These are phyloP conservation scores for Amyelois transitella DNA, from an alignment of 1,140 invertebrate species.

Conservation along the genomic window DNA sequence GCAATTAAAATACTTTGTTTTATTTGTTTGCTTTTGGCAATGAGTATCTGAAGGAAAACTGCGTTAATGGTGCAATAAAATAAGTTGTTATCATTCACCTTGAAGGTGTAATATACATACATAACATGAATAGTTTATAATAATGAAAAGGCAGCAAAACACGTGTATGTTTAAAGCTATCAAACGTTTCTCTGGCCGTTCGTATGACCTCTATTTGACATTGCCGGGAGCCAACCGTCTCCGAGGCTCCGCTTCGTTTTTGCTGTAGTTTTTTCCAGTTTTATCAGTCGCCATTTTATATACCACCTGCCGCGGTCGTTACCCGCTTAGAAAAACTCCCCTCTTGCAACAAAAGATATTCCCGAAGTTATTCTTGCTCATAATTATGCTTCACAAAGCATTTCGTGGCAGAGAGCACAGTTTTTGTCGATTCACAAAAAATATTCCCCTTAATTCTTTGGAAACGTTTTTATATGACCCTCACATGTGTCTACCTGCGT, in stretches of 20 bases:
- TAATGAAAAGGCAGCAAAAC: no score
- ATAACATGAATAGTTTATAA: no score
- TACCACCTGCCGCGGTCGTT: slow-evolving; percentile 71
- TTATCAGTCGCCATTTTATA: slow-evolving; percentile 57
- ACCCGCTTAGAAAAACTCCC: slow-evolving; percentile 66
- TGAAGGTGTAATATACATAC: no score
- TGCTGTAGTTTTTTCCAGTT: slow-evolving; percentile 60
- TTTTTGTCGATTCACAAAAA: slow-evolving; percentile 58
- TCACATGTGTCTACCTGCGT: slow-evolving; percentile 40
- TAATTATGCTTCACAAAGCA: slow-evolving; percentile 65
- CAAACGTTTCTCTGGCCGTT: slow-evolving; percentile 4
- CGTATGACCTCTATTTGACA: slow-evolving; percentile 62
- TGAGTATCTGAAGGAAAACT: background rate
- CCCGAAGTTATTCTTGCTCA: slow-evolving; percentile 69
- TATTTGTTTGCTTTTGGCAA: background rate
- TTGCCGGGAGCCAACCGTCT: slow-evolving; percentile 27
- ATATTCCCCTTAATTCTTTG: slow-evolving; percentile 48
- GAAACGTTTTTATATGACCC: slow-evolving; percentile 48
- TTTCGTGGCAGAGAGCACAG: slow-evolving; percentile 44
- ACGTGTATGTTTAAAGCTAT: background rate
- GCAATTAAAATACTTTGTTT: background rate
- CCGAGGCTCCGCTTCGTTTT: slow-evolving; percentile 50
- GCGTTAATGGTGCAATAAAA: background rate
- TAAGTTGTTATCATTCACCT: background rate
- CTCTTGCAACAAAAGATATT: slow-evolving; percentile 60